Evolutionary conservation across 2,797 vertebrate species (phyloP), one percentile per base, ranked within the genome.

Genomic region (Danio kyathit): DNA sequence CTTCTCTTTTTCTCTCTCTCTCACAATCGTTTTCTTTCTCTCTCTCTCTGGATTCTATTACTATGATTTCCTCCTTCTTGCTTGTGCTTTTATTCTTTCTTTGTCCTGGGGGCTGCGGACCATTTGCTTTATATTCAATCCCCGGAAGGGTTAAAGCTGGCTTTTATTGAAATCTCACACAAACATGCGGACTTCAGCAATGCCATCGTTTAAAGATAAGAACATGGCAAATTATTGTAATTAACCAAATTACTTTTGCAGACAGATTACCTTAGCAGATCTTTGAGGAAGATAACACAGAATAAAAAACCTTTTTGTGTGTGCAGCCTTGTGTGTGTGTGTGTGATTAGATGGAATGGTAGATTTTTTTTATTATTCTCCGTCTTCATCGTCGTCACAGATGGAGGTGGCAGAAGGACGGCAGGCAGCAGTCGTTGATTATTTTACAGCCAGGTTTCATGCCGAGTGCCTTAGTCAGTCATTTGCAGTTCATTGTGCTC

Each of bases 121-220:
- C 82, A 75, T 84, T 74, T 89, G 83, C 87, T 89, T 86, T 86
- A 44, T 91, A 89, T 92, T 93, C 86, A 84, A 90, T 94, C 90
- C 89, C 92, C 90, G 84, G 89, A 85, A 87, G 88, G 85, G 86
- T 94, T 92, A 92, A 88, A 76, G n/a, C 66, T 21, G 72, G 38
- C 86, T 74, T 90, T 88, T 87, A 92, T 91, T 88, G 54, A 74
- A 67, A 21, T 63, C 76, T 8, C 71, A 74, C 80, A 66, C 60
- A 72, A 52, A 44, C 67, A 69, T 66, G 49, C 51, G 49, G n/a
- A 69, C 43, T 82, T 90, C 84, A 83, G 88, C 88, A 87, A 44
- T 29, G 21, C 16, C 29, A 13, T 44, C n/a, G 4, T 78, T 88
- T 81, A 48, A 66, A 88, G 87, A 91, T 87, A 88, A 89, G 88